A percentile compares a stretch with the other conserved stretches of the same genome.
phyloP scores from a whole-genome alignment of 2,797 vertebrate species.

The Streptopelia turtur region DNA sequence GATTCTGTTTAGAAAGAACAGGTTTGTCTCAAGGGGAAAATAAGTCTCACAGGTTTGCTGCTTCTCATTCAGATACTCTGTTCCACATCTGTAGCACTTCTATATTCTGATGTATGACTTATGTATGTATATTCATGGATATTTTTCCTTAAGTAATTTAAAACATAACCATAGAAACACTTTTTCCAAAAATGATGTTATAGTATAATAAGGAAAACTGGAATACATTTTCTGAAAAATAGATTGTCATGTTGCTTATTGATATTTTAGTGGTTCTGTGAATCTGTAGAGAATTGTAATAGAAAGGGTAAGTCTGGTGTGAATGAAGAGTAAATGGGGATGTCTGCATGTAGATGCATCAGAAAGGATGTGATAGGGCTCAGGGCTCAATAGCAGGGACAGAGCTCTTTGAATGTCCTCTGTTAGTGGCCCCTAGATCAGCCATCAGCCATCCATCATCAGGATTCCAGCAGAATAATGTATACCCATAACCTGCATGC shows the following conservation, averaged over 20 bases:
- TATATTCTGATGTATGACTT: neutral
- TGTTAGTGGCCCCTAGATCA: neutral
- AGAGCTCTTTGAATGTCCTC: neutral
- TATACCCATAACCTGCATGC: neutral
- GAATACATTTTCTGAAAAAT: conserved; percentile 1
- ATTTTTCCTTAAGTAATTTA: neutral
- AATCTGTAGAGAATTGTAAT: neutral
- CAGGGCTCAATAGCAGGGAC: neutral
- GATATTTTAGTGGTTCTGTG: neutral
- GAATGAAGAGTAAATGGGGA: neutral
- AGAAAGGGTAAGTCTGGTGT: neutral
- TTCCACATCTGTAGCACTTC: neutral
- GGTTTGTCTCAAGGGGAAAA: neutral
- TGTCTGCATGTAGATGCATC: neutral
- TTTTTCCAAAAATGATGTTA: neutral
- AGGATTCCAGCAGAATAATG: neutral
- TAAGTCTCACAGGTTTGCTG: neutral
- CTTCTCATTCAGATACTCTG: neutral
- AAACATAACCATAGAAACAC: neutral
- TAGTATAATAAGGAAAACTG: neutral
- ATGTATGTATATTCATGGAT: rapidly evolving
- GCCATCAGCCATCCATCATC: rapidly evolving
- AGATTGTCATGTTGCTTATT: rapidly evolving
- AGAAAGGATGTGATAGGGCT: neutral
- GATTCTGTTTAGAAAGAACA: neutral